phyloP scores from a whole-genome alignment of 37 sponge, comb jelly and placozoan species.

The Halisarca cf. caerulea region DNA sequence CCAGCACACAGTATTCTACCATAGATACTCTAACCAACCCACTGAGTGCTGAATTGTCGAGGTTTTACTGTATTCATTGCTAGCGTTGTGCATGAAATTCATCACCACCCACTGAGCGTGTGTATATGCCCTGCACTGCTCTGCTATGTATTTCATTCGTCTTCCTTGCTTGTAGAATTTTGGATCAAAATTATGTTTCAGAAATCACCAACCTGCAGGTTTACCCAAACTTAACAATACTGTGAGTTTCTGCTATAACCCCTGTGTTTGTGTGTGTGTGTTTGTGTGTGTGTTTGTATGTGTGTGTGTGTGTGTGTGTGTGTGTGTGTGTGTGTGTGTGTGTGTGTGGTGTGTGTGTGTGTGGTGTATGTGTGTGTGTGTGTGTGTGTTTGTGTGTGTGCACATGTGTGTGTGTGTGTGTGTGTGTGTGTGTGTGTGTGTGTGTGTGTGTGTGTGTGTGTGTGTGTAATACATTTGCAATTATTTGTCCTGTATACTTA shows the following conservation, averaged over 20 bases:
- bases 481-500: not conserved
- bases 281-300: no score
- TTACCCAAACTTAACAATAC: conserved; percentile 17
- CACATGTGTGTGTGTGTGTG: not conserved
- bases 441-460: no score
- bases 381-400: no score
- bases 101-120: no score
- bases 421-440: no score
- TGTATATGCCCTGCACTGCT: no score
- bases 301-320: no score
- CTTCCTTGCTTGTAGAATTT: not conserved
- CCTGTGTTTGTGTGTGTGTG: not conserved
- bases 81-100: not conserved
- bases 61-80: not conserved
- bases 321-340: not conserved
- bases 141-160: not conserved
- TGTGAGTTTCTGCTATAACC: not conserved
- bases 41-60: no score
- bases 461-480: not conserved
- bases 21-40: no score
- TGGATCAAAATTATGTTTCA: not conserved
- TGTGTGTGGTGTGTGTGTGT: not conserved
- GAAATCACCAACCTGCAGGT: conserved; percentile 6
- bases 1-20: no score
- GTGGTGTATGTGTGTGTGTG: no score